phyloP scores from a whole-genome alignment of 2,113 vertebrate genomes.

The Verasper variegatus region DNA sequence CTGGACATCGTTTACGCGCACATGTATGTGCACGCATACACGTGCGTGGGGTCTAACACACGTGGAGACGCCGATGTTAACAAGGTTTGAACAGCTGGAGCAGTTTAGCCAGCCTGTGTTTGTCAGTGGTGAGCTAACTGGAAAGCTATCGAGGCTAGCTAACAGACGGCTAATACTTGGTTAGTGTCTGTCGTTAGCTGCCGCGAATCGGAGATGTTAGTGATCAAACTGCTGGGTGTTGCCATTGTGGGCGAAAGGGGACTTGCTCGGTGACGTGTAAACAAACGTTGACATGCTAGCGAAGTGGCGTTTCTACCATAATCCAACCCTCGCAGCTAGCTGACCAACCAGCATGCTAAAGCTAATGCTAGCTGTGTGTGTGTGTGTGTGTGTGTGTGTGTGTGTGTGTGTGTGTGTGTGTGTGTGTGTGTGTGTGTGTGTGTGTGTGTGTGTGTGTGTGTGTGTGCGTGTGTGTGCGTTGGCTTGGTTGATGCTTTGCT shows the following conservation, averaged over 20 bases:
- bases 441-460: too few species aligned
- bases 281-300: constrained; percentile 7
- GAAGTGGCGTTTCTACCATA: constrained; percentile 13
- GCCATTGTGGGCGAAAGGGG: accelerated
- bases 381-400: constrained; percentile 2
- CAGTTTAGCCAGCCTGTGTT: constrained; percentile 43
- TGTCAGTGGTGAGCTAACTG: constrained; percentile 44
- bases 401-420: too few species aligned
- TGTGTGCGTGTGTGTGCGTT: too few species aligned
- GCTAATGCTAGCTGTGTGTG: constrained; percentile 42
- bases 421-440: too few species aligned
- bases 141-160: constrained; percentile 56
- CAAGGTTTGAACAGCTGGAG: neutral
- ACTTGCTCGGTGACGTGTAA: accelerated
- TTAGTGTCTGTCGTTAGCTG: neutral
- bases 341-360: constrained; percentile 53
- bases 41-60: neutral
- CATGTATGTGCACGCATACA: neutral
- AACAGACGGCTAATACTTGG: constrained; percentile 41
- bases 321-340: constrained; percentile 34
- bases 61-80: neutral
- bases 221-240: accelerated
- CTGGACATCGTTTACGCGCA: neutral
- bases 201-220: neutral
- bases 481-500: constrained; percentile 6